Base-by-base conservation (phyloP, 2,797 vertebrate genomes). In the Melanotaenia trifasciata region DNA sequence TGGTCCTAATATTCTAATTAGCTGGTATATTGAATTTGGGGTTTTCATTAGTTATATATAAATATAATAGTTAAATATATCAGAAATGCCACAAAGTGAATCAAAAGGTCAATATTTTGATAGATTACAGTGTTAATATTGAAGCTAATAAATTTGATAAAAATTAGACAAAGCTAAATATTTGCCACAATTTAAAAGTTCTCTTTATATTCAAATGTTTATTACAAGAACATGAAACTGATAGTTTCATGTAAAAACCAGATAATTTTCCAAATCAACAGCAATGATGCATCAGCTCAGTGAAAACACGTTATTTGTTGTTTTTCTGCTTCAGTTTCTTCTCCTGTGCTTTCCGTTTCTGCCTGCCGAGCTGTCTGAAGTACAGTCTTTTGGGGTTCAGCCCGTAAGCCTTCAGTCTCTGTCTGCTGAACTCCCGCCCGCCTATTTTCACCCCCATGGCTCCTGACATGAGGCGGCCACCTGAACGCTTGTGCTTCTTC, bases 301-400 rank as follows among this genome's bases (percentile, higher is more conserved):
- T 30, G 3, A 61, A 22, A 61, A 24, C n/a, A 3, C 4, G 5
- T 88, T 70, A 89, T 50, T 80, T 30, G 38, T 89, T 89, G 33
- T 65, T 86, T 74, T 92, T 92, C 58, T 74, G 78, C 72, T 90
- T 92, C 1, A 84, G 56, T 18, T 74, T 77, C 67, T 92, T 91
- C 88, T 93, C 84, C 77, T 88, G 81, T 0, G 71, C 63, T 87
- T 93, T 95, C 3, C 84, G 78, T 70, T 77, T 95, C 81, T 95
- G 90, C 28, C 92, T 84, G 80, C 92, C 93, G 0, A 96, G 90
- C 92, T 96, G 96, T 69, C 93, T 95, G 90, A 95, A 96, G 78
- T 92, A 94, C 58, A 98, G 83, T 67, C 94, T 94, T 82, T 96
- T 96, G 30, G 97, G 95, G 84, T 98, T 97, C 62, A 98, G 93